Conservation (phyloP, 2,888 invertebrate species). For the Ecdyonurus torrentis region DNA sequence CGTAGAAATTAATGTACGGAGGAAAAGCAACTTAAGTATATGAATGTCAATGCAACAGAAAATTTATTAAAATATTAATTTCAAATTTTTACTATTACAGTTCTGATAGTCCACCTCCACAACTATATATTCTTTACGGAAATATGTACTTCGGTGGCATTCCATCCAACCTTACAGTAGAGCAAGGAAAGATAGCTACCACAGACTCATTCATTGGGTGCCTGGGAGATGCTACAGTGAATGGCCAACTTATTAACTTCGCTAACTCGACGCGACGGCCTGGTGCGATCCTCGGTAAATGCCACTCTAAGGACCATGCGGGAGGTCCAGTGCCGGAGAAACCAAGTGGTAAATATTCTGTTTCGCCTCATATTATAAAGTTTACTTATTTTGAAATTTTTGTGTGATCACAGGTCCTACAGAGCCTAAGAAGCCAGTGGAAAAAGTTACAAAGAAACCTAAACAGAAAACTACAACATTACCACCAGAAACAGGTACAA, state of each 20-base stretch:
- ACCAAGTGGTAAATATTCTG: background rate
- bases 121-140: slow-evolving; percentile 45
- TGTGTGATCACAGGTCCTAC: too few species aligned
- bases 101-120: slow-evolving; percentile 36
- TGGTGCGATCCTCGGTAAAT: slow-evolving; percentile 41
- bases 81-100: too few species aligned
- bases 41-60: too few species aligned
- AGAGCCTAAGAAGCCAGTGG: background rate
- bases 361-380: too few species aligned
- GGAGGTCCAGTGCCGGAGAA: background rate
- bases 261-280: slow-evolving; percentile 44
- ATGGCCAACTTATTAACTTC: slow-evolving; percentile 64
- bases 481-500: background rate
- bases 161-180: slow-evolving; percentile 39
- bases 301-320: slow-evolving; percentile 18
- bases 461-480: background rate
- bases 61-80: too few species aligned
- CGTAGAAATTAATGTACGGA: background rate
- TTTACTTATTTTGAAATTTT: too few species aligned
- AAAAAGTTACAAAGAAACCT: background rate
- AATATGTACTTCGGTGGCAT: slow-evolving; percentile 77
- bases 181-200: slow-evolving; percentile 33
- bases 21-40: too few species aligned
- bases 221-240: slow-evolving; percentile 81
- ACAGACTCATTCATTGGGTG: slow-evolving; percentile 66